Percentiles rank a stretch among this genome's conserved stretches.
These are phyloP conservation scores for Anguilla rostrata DNA, from an alignment of 2,113 vertebrate genomes.

Conservation along the genomic window DNA sequence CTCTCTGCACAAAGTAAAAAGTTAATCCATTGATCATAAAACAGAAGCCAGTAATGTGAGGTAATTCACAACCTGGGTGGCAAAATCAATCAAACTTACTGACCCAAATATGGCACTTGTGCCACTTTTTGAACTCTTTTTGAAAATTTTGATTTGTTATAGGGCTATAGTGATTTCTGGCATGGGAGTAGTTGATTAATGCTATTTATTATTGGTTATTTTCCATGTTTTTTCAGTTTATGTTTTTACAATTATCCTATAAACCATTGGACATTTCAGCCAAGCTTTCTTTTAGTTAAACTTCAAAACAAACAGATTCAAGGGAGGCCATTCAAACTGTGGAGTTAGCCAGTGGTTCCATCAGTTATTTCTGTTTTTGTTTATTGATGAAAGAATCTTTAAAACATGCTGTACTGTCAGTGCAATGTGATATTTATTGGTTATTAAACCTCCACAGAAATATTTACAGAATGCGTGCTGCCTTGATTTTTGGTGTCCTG, in stretches of 20 bases:
- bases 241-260: neutral
- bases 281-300: neutral
- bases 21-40: neutral
- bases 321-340: neutral
- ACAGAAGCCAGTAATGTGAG: neutral
- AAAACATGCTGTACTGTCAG: neutral
- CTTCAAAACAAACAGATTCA: neutral
- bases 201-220: neutral
- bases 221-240: neutral
- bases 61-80: neutral
- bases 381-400: neutral
- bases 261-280: neutral
- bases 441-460: neutral
- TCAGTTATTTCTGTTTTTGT: neutral
- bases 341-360: neutral
- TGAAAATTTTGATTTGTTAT: neutral
- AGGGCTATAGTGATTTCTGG: neutral
- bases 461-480: neutral
- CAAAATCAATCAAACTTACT: neutral
- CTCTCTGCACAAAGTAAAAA: neutral
- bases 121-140: neutral
- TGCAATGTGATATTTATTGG: neutral
- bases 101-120: neutral
- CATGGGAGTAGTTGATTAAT: neutral
- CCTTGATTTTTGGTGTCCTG: neutral